Conservation (phyloP, 1,140 invertebrate genomes). For the Bactericera cockerelli region DNA sequence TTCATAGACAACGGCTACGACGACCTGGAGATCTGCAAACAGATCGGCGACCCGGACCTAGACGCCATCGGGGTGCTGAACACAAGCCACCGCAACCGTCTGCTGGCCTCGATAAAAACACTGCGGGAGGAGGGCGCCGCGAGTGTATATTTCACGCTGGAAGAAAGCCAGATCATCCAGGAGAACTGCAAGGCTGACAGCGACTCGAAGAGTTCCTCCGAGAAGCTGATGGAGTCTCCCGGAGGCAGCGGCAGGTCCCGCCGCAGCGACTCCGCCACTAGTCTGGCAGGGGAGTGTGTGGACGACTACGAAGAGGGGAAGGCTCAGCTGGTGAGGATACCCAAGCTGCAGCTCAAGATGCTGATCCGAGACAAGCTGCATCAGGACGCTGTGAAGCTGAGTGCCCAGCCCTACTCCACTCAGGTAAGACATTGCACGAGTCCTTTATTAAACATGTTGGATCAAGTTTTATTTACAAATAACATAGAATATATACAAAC, state of each 20-base stretch:
- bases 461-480: too few relatives aligned
- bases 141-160: conserved; percentile 80
- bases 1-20: conserved; percentile 95
- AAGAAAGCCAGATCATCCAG: conserved; percentile 46
- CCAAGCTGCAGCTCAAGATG: conserved; percentile 56
- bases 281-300: conserved; percentile 27
- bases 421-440: conserved; percentile 62
- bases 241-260: background rate
- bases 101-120: conserved; percentile 69
- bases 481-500: too few relatives aligned
- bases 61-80: conserved; percentile 88
- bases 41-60: conserved; percentile 85
- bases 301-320: conserved; percentile 75
- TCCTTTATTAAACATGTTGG: too few relatives aligned
- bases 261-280: background rate
- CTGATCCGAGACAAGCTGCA: conserved; percentile 64
- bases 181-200: conserved; percentile 46
- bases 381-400: conserved; percentile 69
- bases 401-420: conserved; percentile 77
- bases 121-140: conserved; percentile 80
- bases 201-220: conserved; percentile 28
- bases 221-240: conserved; percentile 11
- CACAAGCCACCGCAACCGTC: conserved; percentile 54
- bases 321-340: conserved; percentile 61
- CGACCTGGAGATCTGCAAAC: conserved; percentile 89